phyloP scores from a whole-genome alignment of 2,113 vertebrate genomes.

The Anarrhichthys ocellatus region DNA sequence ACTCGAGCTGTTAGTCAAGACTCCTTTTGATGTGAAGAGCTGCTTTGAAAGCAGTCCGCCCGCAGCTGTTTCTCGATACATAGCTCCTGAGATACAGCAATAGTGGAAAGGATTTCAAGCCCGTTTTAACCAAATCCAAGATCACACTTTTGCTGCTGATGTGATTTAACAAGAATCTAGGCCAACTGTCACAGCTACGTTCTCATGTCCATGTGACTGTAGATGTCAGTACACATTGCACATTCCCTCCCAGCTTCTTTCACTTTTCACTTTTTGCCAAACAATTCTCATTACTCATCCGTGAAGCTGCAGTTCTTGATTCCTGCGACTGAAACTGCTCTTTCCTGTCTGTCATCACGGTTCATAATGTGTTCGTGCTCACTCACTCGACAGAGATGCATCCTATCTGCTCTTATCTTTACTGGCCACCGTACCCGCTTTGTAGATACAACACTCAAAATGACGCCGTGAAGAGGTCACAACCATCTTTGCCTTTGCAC shows the following conservation, averaged over 20 bases:
- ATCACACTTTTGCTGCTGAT: conserved; percentile 60
- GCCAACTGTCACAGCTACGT: conserved; percentile 24
- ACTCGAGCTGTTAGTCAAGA: conserved; percentile 40
- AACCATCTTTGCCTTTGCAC: background rate
- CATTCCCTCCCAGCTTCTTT: background rate
- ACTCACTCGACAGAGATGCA: conserved; percentile 8
- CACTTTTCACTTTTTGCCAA: background rate
- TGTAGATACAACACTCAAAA: background rate
- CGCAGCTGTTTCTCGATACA: conserved; percentile 51
- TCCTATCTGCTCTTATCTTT: conserved; percentile 36
- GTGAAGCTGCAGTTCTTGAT: background rate
- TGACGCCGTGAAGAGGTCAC: conserved; percentile 21
- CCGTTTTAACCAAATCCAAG: conserved; percentile 55
- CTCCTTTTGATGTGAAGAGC: conserved; percentile 57
- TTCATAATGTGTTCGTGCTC: background rate
- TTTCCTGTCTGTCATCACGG: background rate
- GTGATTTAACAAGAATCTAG: conserved; percentile 34
- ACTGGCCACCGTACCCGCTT: background rate
- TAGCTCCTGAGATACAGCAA: conserved; percentile 42
- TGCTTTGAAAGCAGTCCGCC: conserved; percentile 57
- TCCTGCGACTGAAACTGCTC: background rate
- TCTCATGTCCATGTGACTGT: conserved; percentile 36
- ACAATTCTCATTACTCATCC: background rate
- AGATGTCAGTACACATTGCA: conserved; percentile 8
- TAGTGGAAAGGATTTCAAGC: conserved; percentile 57